These are phyloP conservation scores for Scotopteryx bipunctaria DNA, from an alignment of 2,888 invertebrate genomes.

Conservation along the genomic window DNA sequence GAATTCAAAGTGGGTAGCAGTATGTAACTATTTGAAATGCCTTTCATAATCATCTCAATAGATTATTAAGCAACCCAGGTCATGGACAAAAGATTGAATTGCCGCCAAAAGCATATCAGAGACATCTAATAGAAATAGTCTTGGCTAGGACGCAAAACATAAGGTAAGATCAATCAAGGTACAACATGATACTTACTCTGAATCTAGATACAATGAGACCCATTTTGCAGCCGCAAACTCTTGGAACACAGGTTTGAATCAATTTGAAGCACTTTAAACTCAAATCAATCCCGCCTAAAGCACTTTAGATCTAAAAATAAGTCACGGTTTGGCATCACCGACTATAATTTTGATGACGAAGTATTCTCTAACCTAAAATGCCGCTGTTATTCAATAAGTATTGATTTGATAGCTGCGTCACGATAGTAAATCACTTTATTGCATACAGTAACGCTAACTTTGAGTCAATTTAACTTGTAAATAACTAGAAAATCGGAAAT, in stretches of 20 bases:
- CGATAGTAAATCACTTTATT: slow-evolving; percentile 18
- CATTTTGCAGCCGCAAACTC: slow-evolving; percentile 70
- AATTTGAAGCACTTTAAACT: slow-evolving; percentile 48
- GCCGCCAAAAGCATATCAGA: slow-evolving; percentile 63
- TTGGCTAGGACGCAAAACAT: slow-evolving; percentile 68
- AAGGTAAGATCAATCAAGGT: slow-evolving; percentile 44
- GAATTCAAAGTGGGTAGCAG: not conserved
- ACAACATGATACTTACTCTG: slow-evolving; percentile 80
- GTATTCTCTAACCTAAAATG: slow-evolving; percentile 65
- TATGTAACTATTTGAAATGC: slow-evolving; percentile 6
- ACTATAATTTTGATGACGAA: slow-evolving; percentile 63
- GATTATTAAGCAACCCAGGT: slow-evolving; percentile 46
- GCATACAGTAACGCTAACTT: slow-evolving; percentile 35
- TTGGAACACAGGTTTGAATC: slow-evolving; percentile 22
- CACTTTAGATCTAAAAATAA: slow-evolving; percentile 68
- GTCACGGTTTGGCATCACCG: slow-evolving; percentile 58
- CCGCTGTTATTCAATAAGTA: slow-evolving; percentile 45
- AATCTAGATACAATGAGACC: slow-evolving; percentile 87
- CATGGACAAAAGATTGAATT: slow-evolving; percentile 68
- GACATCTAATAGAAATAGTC: slow-evolving; percentile 66
- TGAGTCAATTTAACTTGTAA: slow-evolving; percentile 34
- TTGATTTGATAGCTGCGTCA: slow-evolving; percentile 7
- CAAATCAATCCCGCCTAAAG: slow-evolving; percentile 52
- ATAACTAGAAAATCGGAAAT: slow-evolving; percentile 26
- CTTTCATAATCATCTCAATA: slow-evolving; percentile 19